Evolutionary conservation across 2,797 vertebrate species (phyloP), one percentile per base, ranked within the genome.

Genomic region (Prunella strophiata): DNA sequence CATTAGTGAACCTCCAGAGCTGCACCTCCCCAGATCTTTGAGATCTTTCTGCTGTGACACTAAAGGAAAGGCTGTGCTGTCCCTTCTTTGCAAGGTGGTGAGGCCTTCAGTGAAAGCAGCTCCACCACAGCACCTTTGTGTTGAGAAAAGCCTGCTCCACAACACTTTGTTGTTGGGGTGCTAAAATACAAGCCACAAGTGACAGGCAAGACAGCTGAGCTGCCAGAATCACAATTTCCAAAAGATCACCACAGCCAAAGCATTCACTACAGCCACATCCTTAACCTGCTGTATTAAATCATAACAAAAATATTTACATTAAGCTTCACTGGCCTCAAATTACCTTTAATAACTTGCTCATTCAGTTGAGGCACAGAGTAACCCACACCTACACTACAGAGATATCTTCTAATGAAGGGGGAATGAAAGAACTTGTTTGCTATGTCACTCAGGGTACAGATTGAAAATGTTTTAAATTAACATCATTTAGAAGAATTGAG

Each of bases 391-490:
- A 34, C 14, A 4, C 25, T 58, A n/a, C 1, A 91, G 74, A 73
- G 47, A 22, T 0, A 47, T 45, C 76, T 88, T 59, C 40, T 68
- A 89, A 72, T 12, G 21, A 81, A 77, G 34, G 36, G 58, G 30
- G 71, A 92, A 88, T 25, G 30, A 91, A 91, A 79, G 59, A 75
- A 79, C 61, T 94, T 88, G 45, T 81, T 88, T 91, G 80, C 76
- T 70, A 2, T 71, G 40, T 88, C 86, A 95, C 36, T 83, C 0
- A 1, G 42, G 70, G 43, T 91, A 47, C 75, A 76, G 82, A 89
- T 20, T 95, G 84, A 87, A 96, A 88, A 76, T 63, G 70, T 79
- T 89, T 84, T 45, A 95, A 93, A 96, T 96, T 91, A 92, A 77
- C 79, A 90, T 59, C 6, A 77, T 88, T 95, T 89, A 85, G 77